A percentile compares a stretch with the other conserved stretches of the same genome.
phyloP scores from a whole-genome alignment of 2,888 invertebrate species.

The Carterocephalus palaemon region DNA sequence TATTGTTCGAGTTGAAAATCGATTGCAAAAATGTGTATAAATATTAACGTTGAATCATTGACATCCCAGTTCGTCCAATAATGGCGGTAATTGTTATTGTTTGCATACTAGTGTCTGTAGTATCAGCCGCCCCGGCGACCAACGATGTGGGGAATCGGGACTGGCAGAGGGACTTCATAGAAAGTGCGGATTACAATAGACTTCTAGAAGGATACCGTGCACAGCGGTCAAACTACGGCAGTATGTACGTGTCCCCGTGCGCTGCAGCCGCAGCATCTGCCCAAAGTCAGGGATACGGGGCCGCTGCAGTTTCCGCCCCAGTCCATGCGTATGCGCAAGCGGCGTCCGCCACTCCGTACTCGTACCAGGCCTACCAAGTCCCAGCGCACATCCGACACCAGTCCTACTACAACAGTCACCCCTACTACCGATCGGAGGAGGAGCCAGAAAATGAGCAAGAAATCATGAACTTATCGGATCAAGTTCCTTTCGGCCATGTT shows the following conservation, averaged over 20 bases:
- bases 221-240: constrained; percentile 40
- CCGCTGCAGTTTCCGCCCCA: constrained; percentile 4
- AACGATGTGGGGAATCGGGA: constrained; percentile 25
- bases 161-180: constrained; percentile 12
- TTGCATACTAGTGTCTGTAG: constrained; percentile 38
- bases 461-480: constrained; percentile 51
- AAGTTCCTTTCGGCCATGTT: constrained; percentile 41
- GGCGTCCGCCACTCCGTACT: constrained; percentile 11
- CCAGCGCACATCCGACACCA: constrained; percentile 11
- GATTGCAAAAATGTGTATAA: constrained; percentile 50
- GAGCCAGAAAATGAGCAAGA: constrained; percentile 38
- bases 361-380: constrained; percentile 18
- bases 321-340: constrained; percentile 20
- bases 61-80: constrained; percentile 40
- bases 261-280: constrained; percentile 40
- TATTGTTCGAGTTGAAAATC: constrained; percentile 36
- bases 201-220: constrained; percentile 29
- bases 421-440: constrained; percentile 29
- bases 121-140: constrained; percentile 38
- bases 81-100: constrained; percentile 51
- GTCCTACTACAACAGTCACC: constrained; percentile 33
- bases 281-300: too few relatives aligned
- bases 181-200: background rate
- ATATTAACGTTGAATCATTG: constrained; percentile 44
- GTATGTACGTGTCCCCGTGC: constrained; percentile 45